phyloP scores from a whole-genome alignment of 2,888 invertebrate species.

The Notodonta dromedarius region DNA sequence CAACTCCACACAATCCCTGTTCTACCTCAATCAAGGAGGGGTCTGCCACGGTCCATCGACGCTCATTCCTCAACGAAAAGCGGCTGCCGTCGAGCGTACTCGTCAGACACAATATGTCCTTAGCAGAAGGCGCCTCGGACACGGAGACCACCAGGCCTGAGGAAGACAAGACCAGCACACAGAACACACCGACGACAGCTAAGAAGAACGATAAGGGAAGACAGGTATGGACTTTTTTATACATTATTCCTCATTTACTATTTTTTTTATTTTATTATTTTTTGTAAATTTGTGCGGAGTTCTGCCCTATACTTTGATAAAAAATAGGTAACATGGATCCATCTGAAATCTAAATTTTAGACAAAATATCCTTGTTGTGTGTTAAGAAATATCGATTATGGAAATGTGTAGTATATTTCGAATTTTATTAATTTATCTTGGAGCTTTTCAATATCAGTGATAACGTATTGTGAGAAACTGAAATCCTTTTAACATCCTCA shows the following conservation, averaged over 20 bases:
- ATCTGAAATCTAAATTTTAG: no score
- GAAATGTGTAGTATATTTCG: no score
- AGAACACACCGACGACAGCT: slow-evolving; percentile 31
- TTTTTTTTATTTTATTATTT: not conserved
- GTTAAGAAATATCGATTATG: no score
- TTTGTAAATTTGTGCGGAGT: not conserved
- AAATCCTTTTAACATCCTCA: no score
- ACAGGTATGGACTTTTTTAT: slow-evolving; percentile 35
- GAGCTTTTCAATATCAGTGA: no score
- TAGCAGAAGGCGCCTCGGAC: slow-evolving; percentile 76
- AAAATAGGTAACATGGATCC: no score
- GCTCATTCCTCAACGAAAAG: slow-evolving; percentile 66
- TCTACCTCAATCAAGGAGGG: slow-evolving; percentile 53
- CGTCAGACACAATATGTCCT: slow-evolving; percentile 77
- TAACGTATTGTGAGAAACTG: no score
- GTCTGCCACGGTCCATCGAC: slow-evolving; percentile 63
- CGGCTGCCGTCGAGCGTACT: slow-evolving; percentile 48
- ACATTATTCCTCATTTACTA: not conserved
- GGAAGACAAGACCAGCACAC: slow-evolving; percentile 36
- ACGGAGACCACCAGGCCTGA: slow-evolving; percentile 58
- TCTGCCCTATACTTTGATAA: no score
- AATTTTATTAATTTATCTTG: no score
- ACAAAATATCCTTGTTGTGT: no score
- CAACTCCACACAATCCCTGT: slow-evolving; percentile 46
- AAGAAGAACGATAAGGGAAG: slow-evolving; percentile 47